Base-by-base conservation (phyloP, 2,888 invertebrate genomes). In the Diaphora mendica region DNA sequence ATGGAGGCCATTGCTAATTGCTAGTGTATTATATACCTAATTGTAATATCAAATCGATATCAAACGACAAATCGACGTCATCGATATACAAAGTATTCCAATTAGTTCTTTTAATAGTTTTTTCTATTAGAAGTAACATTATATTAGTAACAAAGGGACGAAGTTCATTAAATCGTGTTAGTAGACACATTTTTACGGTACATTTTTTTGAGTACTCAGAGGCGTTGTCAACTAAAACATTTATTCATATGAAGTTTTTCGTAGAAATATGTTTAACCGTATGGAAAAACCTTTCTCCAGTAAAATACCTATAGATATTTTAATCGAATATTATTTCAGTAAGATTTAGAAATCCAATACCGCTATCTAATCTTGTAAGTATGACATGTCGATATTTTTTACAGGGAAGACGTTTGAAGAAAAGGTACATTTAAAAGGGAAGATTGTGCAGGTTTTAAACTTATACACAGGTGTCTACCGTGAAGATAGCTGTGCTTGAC, bases 171-270 rank as follows among this genome's bases (percentile, higher is more conserved):
- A 33, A 65, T 48, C 33, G 15, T 68, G 33, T 48, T 20, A 23
- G 15, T 51, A 68, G 51, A 33, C 9, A 70, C 51, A 64, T 71
- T 71, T 44, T 55, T 35, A 51, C 66, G 30, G 67, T 30, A 26
- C 11, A 11, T 59, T 1, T 17, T 62, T 71, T 67, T 7, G 62
- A 35, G 20, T 66, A 11, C 66, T 42, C 23, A 9, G 66, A 17
- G 55, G 55, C 30, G 8, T 55, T 39, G 39, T 55, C 35, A 55
- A n/a, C 13, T 11, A 17, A 55, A 65, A 65, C n/a, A 64, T 44
- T 68, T 51, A 51, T 23, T 3, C 35, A 26, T 65, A 59, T 66
- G 55, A 59, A 66, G 55, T 59, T 66, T 65, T 64, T 35, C 13
- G 44, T 44, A 44, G 44, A 44, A 44, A 44, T 44, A 2, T 42